Base-by-base conservation (phyloP, 1,140 invertebrate species). In the Subanguina moxae region DNA sequence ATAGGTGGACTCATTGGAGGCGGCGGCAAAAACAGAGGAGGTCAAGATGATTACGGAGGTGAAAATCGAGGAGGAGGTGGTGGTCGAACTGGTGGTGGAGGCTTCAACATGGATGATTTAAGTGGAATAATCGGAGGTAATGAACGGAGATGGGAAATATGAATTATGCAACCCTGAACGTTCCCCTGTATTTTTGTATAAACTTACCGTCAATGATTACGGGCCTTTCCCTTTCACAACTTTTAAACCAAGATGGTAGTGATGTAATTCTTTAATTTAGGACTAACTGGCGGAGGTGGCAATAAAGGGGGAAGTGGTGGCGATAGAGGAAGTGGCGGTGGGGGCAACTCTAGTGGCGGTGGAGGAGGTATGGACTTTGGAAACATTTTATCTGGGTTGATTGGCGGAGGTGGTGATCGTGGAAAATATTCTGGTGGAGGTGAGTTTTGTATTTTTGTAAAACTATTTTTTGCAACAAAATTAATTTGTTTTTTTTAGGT, bases 371-470 rank as follows among this genome's bases (percentile, higher is more conserved):
- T 21, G 30, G 71, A 64, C 61, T 63, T 71, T 38, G 63, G 25
- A 23, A 72, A 57, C 46, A 76, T 74, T 46, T 56, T 74, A 46
- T 73, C 73, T n/a, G 74, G 73, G 23, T 21, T 76, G 3, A 76
- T 74, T 28, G 73, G 73, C 0, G 74, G 70, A 23, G 73, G 74
- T 3, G 78, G 76, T 27, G 72, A 75, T 42, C 63, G 74, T 5
- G 76, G 76, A 19, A 66, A 73, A 68, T 79, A 74, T 48, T 52
- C 62, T 19, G 76, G 76, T 5, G 76, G 76, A 62, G 76, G 76
- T 62, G 21, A 38, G 19, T 61, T 61, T 58, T 63, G 19, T 56
- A 62, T 11, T 27, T 66, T 71, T 19, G 65, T 19, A 8, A 72
- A 28, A 25, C 27, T 28, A 64, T 15, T 62, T 30, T 42, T 68